A percentile compares a stretch with the other conserved stretches of the same genome.
These are phyloP conservation scores for Paracentrotus lividus DNA, from an alignment of 53 echinoderm and acorn worm genomes.

Conservation along the genomic window DNA sequence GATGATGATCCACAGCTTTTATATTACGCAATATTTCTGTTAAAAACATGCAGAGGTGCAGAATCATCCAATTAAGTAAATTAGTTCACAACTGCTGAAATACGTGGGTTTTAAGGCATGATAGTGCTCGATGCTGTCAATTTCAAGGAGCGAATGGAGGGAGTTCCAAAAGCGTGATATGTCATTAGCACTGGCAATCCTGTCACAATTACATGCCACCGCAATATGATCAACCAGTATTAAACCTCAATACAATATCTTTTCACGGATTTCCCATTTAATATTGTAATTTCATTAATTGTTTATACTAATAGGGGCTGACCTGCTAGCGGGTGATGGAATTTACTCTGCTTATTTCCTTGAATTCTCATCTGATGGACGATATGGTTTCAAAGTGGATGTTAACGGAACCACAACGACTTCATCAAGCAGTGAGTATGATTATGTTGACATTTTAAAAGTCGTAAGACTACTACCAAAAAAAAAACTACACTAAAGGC, in stretches of 20 bases:
- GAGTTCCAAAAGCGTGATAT: background rate
- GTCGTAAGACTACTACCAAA: too few species aligned
- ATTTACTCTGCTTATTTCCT: slow-evolving; percentile 32
- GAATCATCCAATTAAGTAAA: too few species aligned
- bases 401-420: background rate
- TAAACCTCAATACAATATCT: background rate
- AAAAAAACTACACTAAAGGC: too few species aligned
- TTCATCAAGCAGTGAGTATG: background rate
- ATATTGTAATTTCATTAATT: background rate
- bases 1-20: too few species aligned
- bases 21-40: too few species aligned
- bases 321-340: background rate
- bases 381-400: slow-evolving; percentile 1
- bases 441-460: background rate
- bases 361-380: background rate
- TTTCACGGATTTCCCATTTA: background rate
- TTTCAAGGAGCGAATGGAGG: background rate
- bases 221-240: too few species aligned
- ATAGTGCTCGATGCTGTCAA: background rate
- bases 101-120: too few species aligned
- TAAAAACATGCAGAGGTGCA: too few species aligned
- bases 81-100: too few species aligned
- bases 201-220: too few species aligned
- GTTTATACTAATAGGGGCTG: background rate
- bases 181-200: too few species aligned